Evolutionary conservation across 2,888 invertebrate genomes (phyloP), one percentile per base, ranked within the genome.

Genomic region (Eupithecia centaureata): DNA sequence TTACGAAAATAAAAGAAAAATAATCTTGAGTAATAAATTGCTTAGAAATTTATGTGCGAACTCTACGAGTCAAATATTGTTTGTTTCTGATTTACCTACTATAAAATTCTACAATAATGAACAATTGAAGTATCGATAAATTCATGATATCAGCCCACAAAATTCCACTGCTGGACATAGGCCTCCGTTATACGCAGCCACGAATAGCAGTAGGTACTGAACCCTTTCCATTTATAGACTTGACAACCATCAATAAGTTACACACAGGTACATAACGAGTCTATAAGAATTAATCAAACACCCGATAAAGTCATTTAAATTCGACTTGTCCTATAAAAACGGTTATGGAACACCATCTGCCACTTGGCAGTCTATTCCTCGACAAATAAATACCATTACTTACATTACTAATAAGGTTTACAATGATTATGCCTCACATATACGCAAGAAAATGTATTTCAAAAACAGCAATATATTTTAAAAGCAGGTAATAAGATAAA

Each of bases 301-400:
- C 5, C 27, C 38, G 52, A 58, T 64, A 51, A 64, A 38, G 35
- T 22, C 27, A 25, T 33, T 28, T 22, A 27, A 59, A 22, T 33
- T 33, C 47, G 12, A n/a, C 18, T 15, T 52, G 52, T 67, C 18
- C 12, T 60, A 63, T 61, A 63, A 56, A 38, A 54, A 10, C 22
- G 35, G 61, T 59, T 63, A 68, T 33, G 61, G 61, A 52, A 25
- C 58, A 33, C 68, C 68, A 68, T 65, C 68, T 64, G 68, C 68
- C 68, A 64, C 68, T 68, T 62, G 13, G 28, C 61, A 61, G 61
- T 65, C 61, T 68, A 65, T 62, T 61, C 51, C 42, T 57, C 58
- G 57, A 59, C 51, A 51, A 64, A 68, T 65, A 65, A 52, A 28
- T 65, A 60, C 33, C 33, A 62, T 33, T 32, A 32, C 68, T 42